Conservation (phyloP, 2,797 vertebrate species). For the Phoxinus dragarum region DNA sequence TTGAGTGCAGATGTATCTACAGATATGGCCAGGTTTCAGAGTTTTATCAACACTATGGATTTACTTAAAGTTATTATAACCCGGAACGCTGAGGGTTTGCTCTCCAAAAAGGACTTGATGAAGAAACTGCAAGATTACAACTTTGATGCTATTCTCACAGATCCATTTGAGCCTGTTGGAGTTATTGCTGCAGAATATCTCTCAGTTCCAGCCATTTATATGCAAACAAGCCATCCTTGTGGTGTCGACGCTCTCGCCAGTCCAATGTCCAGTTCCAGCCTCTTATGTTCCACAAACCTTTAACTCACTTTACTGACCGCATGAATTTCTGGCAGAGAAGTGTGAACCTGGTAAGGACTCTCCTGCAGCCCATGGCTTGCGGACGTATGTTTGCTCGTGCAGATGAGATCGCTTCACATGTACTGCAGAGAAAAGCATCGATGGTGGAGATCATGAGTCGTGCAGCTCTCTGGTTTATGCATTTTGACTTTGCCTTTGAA, state of each 20-base stretch:
- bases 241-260: constrained; percentile 57
- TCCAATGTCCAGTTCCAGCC: constrained; percentile 66
- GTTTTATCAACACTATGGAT: not conserved
- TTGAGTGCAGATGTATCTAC: constrained; percentile 24
- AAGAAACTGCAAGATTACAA: constrained; percentile 43
- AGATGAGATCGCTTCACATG: constrained; percentile 62
- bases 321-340: constrained; percentile 67
- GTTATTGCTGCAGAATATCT: constrained; percentile 70
- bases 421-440: constrained; percentile 63
- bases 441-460: constrained; percentile 62
- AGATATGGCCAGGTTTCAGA: constrained; percentile 12
- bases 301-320: constrained; percentile 62
- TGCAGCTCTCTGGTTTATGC: constrained; percentile 74
- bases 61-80: constrained; percentile 11
- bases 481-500: constrained; percentile 73
- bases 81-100: constrained; percentile 48
- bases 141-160: constrained; percentile 70
- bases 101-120: constrained; percentile 63
- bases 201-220: constrained; percentile 66
- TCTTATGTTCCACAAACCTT: constrained; percentile 69
- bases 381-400: constrained; percentile 59
- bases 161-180: constrained; percentile 66
- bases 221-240: constrained; percentile 63
- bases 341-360: constrained; percentile 62
- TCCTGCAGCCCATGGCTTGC: constrained; percentile 66